Base-by-base conservation (phyloP, 2,888 invertebrate species). In the Cerastoderma edule region DNA sequence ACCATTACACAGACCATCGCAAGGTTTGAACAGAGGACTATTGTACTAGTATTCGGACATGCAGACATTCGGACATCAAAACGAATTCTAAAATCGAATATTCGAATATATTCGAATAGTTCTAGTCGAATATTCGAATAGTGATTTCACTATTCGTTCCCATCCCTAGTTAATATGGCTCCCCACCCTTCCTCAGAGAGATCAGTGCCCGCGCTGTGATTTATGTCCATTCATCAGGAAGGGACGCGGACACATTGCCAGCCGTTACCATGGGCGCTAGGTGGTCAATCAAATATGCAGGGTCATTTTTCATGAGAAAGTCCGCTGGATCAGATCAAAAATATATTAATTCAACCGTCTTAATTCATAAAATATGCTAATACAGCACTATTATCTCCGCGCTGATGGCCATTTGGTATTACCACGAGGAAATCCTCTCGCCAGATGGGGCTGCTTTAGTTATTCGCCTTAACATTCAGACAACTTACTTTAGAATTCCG, bases 341-440 rank as follows among this genome's bases (percentile, higher is more conserved):
- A 33, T 16, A 39, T 67, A 67, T 67, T 60, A 63, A 63, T 60
- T 60, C 39, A 39, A 60, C 60, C 35, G 50, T 48, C 44, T 72
- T 67, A 53, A 72, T 72, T 72, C 67, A 72, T 72, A 63, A 63
- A 67, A 72, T 66, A 67, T 72, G 67, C 67, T 57, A 72, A 72
- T 67, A 63, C 13, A 60, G 32, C 8, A 28, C 32, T n/a, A 32
- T 66, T 56, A 48, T 35, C 44, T 35, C 46, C 32, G 1, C 24
- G 16, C 56, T 71, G 54, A 32, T 56, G 65, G 65, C 71, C 65
- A 54, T 65, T 71, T 71, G 56, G 66, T 66, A 66, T 66, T 48
- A 27, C 44, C 50, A 57, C 66, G 71, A 28, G 44, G 57, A 57
- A 66, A 27, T 71, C 30, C 46, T 54, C 28, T 53, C 46, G 65